A percentile compares a stretch with the other conserved stretches of the same genome.
Conservation (phyloP, 2,888 invertebrate genomes). For the Abrostola triplasia region DNA sequence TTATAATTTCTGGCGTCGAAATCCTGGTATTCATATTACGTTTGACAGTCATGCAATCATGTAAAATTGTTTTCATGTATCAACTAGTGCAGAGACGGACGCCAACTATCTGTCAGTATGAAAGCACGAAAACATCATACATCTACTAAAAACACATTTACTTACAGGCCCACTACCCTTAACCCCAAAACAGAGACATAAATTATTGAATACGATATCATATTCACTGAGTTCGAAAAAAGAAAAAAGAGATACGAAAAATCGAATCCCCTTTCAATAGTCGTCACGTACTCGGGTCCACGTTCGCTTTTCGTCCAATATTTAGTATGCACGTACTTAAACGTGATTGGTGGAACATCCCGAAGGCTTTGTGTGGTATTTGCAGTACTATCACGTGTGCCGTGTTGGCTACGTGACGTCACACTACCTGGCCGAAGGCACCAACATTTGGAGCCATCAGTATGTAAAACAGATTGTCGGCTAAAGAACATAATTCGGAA, state of each 20-base stretch:
- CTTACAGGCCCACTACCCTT: conserved; percentile 30
- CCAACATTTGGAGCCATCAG: conserved; percentile 55
- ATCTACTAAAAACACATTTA: conserved; percentile 20
- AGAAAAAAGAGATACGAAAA: conserved; percentile 34
- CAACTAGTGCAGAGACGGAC: neutral
- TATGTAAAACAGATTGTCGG: conserved; percentile 65
- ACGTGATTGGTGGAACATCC: conserved; percentile 59
- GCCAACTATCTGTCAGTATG: conserved; percentile 37
- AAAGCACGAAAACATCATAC: conserved; percentile 34
- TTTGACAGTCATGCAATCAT: conserved; percentile 15
- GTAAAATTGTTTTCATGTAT: conserved; percentile 20
- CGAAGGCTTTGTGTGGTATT: conserved; percentile 68
- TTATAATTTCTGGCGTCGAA: conserved; percentile 6
- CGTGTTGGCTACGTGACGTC: conserved; percentile 74
- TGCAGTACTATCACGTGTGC: conserved; percentile 73
- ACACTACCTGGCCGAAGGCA: conserved; percentile 52
- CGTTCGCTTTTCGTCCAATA: conserved; percentile 59
- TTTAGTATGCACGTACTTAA: conserved; percentile 59
- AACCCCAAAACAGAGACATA: conserved; percentile 47
- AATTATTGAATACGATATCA: conserved; percentile 48
- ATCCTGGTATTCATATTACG: conserved; percentile 5
- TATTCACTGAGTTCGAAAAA: conserved; percentile 46
- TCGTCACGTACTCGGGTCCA: conserved; percentile 42
- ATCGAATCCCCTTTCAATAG: conserved; percentile 52
- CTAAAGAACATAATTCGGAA: conserved; percentile 30